A percentile compares a stretch with the other conserved stretches of the same genome.
These are phyloP conservation scores for Agrotis segetum DNA, from an alignment of 2,888 invertebrate genomes.

Conservation along the genomic window DNA sequence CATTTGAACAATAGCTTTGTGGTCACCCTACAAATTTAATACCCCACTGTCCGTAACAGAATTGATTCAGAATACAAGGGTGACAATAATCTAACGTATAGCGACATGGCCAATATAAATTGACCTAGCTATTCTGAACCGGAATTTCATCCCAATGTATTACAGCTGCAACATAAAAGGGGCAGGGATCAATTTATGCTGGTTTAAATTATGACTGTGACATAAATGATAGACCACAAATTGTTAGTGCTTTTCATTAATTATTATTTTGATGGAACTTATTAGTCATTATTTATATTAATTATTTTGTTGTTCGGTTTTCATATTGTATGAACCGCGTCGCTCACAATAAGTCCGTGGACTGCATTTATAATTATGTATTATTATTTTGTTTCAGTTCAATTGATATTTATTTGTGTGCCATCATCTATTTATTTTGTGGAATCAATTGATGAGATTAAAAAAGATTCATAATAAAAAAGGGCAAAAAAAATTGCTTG, in stretches of 20 bases:
- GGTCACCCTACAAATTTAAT: conserved; percentile 63
- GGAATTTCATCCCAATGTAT: conserved; percentile 40
- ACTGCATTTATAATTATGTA: not conserved
- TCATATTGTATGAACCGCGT: not conserved
- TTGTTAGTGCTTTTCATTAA: conserved; percentile 32
- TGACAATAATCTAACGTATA: conserved; percentile 64
- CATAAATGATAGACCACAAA: conserved; percentile 39
- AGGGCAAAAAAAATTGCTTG: too few species aligned
- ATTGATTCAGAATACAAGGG: conserved; percentile 65
- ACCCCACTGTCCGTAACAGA: conserved; percentile 59
- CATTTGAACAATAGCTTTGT: conserved; percentile 45
- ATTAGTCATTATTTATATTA: conserved; percentile 21
- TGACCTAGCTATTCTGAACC: conserved; percentile 53
- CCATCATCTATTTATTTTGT: not conserved
- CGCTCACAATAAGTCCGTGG: not conserved
- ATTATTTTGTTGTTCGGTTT: conserved; percentile 15
- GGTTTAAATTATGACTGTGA: conserved; percentile 48
- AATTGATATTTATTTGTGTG: not conserved
- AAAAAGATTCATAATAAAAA: too few species aligned
- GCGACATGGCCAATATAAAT: conserved; percentile 62
- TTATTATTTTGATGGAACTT: conserved; percentile 26
- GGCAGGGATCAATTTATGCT: conserved; percentile 40
- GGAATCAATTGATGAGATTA: too few species aligned
- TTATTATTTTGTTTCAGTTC: not conserved
- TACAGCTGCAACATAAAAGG: conserved; percentile 24